Evolutionary conservation across 2,888 invertebrate genomes (phyloP), one percentile per base, ranked within the genome.

Genomic region (Anthoptus insignis): DNA sequence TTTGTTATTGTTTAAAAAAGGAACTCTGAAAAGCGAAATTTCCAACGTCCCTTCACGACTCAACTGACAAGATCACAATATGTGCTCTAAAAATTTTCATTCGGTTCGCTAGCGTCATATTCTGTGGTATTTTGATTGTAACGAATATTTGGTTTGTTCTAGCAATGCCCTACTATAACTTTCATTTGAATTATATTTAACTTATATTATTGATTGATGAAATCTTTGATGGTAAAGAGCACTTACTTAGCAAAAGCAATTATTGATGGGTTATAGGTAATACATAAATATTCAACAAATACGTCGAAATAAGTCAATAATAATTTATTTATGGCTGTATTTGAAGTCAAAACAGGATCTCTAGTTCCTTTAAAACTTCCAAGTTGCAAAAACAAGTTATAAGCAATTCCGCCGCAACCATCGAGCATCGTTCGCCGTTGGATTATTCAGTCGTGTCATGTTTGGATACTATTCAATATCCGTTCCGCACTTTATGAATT

Each of bases 401-500:
- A 50, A 37, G 52, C 52, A 59, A 50, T 52, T 52, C 37, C 49
- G 11, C n/a, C 52, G 59, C 52, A 52, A 21, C 59, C 27, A 29
- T n/a, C 9, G 58, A 19, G 32, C 16, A 52, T 42, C 59, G 39
- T 22, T 42, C 54, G 37, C 27, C 24, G 37, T 32, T 61, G 61
- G 54, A 61, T 61, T 61, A 61, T 61, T 54, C 61, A 61, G 47
- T 53, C 45, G 27, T 54, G 54, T 54, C 61, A 34, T 61, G 61
- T 61, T 61, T 54, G 61, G 54, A 45, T 61, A 54, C 54, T 61
- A 34, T 61, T 54, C 61, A 61, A 61, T 61, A 61, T 61, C 61
- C 54, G 53, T 37, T 54, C 27, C 47, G 2, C 21, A 54, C 47
- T 32, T 32, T 54, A 61, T 61, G 54, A 54, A 54, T 61, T 53